These are phyloP conservation scores for Cyrtonyx montezumae DNA, from an alignment of 2,113 vertebrate species.

Conservation along the genomic window DNA sequence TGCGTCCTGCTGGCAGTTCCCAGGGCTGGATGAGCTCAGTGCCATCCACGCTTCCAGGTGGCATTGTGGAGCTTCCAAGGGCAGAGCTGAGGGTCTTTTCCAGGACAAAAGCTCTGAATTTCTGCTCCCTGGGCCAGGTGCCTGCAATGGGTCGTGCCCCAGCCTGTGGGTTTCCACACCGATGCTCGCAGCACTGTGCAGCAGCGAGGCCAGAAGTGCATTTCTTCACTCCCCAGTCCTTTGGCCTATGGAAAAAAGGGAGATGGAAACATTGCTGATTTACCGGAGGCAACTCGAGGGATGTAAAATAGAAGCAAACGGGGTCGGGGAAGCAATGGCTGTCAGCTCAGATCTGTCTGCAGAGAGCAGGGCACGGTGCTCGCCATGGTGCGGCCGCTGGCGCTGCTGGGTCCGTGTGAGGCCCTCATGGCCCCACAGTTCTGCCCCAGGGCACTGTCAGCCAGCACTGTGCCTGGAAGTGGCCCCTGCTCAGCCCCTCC, in stretches of 20 bases:
- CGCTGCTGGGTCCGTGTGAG: neutral
- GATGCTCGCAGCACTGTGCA: accelerated
- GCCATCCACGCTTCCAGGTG: accelerated
- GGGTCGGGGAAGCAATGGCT: neutral
- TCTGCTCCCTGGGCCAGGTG: neutral
- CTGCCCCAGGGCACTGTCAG: neutral
- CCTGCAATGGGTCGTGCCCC: neutral
- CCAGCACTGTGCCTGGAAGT: accelerated
- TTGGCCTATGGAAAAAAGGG: neutral
- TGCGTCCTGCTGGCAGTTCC: accelerated
- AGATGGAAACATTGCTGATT: neutral
- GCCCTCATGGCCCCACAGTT: neutral
- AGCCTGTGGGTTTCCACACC: neutral
- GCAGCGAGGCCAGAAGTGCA: neutral
- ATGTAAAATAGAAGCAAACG: neutral
- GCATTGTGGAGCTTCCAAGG: accelerated
- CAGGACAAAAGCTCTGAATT: neutral
- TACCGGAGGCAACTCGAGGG: neutral
- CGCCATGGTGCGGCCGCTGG: neutral
- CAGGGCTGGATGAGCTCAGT: neutral
- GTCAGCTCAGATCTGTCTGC: neutral
- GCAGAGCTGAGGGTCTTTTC: neutral
- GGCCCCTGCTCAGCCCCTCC: neutral
- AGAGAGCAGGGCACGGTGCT: accelerated
- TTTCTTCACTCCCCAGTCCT: neutral